Evolutionary conservation across 1,140 invertebrate species (phyloP).

Genomic region (Teleogryllus occipitalis): DNA sequence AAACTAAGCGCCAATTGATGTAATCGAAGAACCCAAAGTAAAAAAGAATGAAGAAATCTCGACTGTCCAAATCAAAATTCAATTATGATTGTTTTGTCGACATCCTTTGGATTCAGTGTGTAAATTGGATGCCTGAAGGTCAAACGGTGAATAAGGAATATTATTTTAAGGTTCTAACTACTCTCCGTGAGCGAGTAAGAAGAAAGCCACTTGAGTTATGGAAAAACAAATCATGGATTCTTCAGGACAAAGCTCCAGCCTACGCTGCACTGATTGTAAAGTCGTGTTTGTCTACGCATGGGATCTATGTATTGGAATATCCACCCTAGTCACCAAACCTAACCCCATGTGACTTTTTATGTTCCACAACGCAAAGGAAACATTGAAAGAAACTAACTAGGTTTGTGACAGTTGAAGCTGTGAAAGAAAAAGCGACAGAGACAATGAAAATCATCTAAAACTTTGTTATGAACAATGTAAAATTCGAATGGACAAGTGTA

Average conservation of each 20-base stretch:
- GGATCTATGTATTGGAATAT: slow-evolving; percentile 24
- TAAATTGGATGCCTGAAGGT: slow-evolving; percentile 10
- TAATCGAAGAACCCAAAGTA: slow-evolving; percentile 25
- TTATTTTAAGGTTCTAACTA: slow-evolving; percentile 29
- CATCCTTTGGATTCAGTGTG: not conserved
- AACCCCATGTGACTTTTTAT: slow-evolving; percentile 25
- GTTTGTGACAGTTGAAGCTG: no score
- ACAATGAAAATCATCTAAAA: no score
- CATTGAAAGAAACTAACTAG: no score
- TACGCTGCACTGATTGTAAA: slow-evolving; percentile 23
- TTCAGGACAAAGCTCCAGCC: slow-evolving; percentile 23
- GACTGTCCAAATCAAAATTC: slow-evolving; percentile 18
- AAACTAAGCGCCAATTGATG: slow-evolving; percentile 27
- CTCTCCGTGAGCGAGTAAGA: slow-evolving; percentile 24
- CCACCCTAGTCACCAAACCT: slow-evolving; percentile 27
- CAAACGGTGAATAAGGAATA: slow-evolving; percentile 15
- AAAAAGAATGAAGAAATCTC: slow-evolving; percentile 24
- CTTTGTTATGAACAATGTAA: no score
- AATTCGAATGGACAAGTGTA: no score
- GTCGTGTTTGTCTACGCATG: slow-evolving; percentile 26
- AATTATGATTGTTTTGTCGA: slow-evolving; percentile 9
- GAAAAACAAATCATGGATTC: slow-evolving; percentile 21
- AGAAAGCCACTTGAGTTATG: slow-evolving; percentile 21
- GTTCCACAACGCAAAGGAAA: no score
- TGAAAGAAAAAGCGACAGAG: no score